Evolutionary conservation across 2,113 vertebrate genomes (phyloP).

Genomic region (Porphyrio hochstetteri): DNA sequence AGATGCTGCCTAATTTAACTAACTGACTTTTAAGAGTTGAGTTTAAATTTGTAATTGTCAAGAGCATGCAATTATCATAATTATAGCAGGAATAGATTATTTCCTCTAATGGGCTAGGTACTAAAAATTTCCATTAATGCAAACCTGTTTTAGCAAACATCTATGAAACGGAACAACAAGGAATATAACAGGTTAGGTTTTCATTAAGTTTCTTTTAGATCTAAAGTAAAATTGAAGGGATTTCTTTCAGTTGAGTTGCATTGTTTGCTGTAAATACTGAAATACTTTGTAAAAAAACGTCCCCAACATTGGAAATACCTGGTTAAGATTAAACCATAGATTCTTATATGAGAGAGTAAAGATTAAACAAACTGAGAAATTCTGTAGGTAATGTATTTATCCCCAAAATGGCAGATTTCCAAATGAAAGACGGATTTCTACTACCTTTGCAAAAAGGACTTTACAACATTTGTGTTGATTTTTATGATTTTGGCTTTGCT

Average conservation of each 20-base stretch:
- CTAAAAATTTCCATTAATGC: slow-evolving; percentile 21
- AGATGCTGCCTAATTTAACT: slow-evolving; percentile 44
- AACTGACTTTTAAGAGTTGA: slow-evolving; percentile 4
- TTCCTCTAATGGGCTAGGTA: slow-evolving; percentile 32
- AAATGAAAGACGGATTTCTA: neutral
- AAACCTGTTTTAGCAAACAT: neutral
- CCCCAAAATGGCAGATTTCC: neutral
- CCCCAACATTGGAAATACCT: neutral
- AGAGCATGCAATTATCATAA: neutral
- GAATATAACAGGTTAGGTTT: neutral
- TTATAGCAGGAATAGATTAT: neutral
- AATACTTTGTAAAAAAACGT: neutral
- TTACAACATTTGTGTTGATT: neutral
- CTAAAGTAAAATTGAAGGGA: neutral
- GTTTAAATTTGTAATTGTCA: slow-evolving; percentile 25
- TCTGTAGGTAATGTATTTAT: neutral
- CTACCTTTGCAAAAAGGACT: neutral
- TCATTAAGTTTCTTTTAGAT: neutral
- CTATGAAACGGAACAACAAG: neutral
- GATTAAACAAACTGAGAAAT: neutral
- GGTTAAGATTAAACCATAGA: neutral
- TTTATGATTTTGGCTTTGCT: neutral
- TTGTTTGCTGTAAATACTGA: neutral
- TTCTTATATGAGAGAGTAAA: neutral
- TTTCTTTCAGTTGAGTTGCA: neutral